Percentiles rank a stretch among this genome's conserved stretches.
phyloP scores from a whole-genome alignment of 2,888 invertebrate genomes.

The Diaphora mendica region DNA sequence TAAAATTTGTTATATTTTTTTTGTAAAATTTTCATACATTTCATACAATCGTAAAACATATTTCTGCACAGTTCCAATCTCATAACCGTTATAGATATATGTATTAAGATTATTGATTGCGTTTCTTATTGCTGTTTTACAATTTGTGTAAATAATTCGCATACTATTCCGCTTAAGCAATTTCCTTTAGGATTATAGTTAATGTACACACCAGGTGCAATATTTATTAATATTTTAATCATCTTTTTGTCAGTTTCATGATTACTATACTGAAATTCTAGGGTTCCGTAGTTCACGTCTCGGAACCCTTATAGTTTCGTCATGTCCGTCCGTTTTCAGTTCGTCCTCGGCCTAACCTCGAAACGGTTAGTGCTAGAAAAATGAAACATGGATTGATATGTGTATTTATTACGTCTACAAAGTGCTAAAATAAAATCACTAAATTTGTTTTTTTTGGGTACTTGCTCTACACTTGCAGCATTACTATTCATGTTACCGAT shows the following conservation, averaged over 20 bases:
- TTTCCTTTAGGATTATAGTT: background rate
- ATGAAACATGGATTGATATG: no score
- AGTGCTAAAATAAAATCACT: no score
- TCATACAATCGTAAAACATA: conserved; percentile 36
- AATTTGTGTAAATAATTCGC: conserved; percentile 14
- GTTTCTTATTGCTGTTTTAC: conserved; percentile 29
- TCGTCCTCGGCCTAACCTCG: no score
- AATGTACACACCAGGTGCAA: background rate
- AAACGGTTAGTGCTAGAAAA: no score
- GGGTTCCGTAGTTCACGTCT: no score
- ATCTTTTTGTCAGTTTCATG: background rate
- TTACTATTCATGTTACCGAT: no score
- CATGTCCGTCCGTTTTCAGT: no score
- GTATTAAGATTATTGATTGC: conserved; percentile 23
- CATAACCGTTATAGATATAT: conserved; percentile 18
- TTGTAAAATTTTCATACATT: no score
- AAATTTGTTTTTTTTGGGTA: background rate
- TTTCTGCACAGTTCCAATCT: conserved; percentile 17
- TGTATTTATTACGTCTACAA: no score
- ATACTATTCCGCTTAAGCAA: background rate
- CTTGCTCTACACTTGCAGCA: no score
- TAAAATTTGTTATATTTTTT: no score
- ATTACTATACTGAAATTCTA: background rate
- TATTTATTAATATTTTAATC: background rate
- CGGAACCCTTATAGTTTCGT: no score